Base-by-base conservation (phyloP, 1,140 invertebrate genomes). In the Drosophila jambulina region DNA sequence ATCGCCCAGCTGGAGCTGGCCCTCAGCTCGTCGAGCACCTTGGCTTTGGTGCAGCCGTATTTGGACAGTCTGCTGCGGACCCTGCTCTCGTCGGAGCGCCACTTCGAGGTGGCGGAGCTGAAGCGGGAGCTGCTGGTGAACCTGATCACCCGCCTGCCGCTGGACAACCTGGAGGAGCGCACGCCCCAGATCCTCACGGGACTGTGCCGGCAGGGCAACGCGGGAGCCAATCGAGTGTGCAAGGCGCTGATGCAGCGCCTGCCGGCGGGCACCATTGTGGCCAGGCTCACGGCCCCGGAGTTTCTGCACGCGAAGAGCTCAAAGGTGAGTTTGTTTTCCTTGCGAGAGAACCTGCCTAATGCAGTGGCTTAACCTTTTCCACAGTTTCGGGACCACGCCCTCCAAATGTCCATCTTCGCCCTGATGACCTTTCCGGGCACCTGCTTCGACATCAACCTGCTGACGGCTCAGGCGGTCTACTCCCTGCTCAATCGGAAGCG, bases 361-460 rank as follows among this genome's bases (percentile, higher is more conserved):
- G 13, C 17, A 12, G 3, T 4, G 7, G 13, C 45, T 10, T 51
- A 12, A 27, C 48, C 48, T 51, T 40, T 21, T 3, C 38, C 8
- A 1, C 17, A 96, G 94, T 94, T 96, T 56, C 93, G 96, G 68
- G 96, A 97, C 93, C 96, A 97, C 82, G 95, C 96, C 2, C 88
- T 97, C 21, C 96, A 97, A 91, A 94, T 97, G 68, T 93, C 97
- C 25, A 96, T 97, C 69, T 96, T 95, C 65, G 95, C 96, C 4
- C 91, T 97, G 46, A 94, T 97, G 74, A 96, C 96, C 23, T 97
- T 97, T 93, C 97, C 97, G 4, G 96, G 96, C 84, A 96, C 95
- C 45, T 96, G 97, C 61, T 96, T 98, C 91, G 96, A 97, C 92
- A 94, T 96, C 25, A 91, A 93, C 15, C 93, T 93, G 10, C 93